Evolutionary conservation across 2,888 invertebrate species (phyloP), one percentile per base, ranked within the genome.

Genomic region (Mellilla xanthometata): DNA sequence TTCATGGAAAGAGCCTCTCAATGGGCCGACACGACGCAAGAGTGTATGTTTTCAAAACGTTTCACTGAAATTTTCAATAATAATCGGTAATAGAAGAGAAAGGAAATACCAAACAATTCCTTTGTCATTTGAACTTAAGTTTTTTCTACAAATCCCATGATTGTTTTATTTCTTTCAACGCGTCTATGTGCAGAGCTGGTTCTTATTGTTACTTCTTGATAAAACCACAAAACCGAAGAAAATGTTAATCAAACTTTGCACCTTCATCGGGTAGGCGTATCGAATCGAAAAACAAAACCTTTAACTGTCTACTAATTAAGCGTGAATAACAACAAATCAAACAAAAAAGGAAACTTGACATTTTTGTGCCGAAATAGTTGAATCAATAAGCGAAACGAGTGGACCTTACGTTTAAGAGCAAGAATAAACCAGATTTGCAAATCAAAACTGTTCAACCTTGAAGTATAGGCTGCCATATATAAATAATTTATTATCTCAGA

Each of bases 1-100:
- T 86, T 85, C 86, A 61, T 54, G 70, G 86, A 85, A 87, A 68
- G 84, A 81, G 80, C 44, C 49, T 50, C 63, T 77, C 72, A 73
- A 77, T 76, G 72, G 65, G 59, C 55, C n/a, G n/a, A n/a, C n/a
- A n/a, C 55, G 46, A 67, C 65, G 59, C 66, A 73, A 70, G 65
- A 72, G 66, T 67, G 58, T 82, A 78, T 84, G 80, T 83, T 83
- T 79, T 75, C 68, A 73, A 75, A 84, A 78, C 70, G 60, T 48
- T 75, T 65, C 65, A 53, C 58, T 59, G 72, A 73, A 72, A 52
- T 51, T 41, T 49, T 46, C 45, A 48, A 45, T 49, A 50, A 46
- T 24, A 36, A 15, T 19, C 33, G 27, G 49, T 43, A 28, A 23
- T 35, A 11, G 28, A 31, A 26, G 31, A 31, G 32, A 39, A 54